Base-by-base conservation (phyloP, 2,888 invertebrate genomes). In the Erebia aethiops region DNA sequence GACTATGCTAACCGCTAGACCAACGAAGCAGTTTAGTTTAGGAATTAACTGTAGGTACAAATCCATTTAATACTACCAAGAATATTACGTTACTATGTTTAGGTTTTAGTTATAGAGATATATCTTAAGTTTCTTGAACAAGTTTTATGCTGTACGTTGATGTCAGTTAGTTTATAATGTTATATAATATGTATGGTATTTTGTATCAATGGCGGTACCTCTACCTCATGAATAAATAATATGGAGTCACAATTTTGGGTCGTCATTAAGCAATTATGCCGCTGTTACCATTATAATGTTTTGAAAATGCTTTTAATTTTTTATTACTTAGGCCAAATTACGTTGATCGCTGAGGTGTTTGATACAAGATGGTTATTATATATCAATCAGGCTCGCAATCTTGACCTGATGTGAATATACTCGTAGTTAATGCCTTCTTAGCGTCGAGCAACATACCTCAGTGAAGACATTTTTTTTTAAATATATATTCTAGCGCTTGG, bases 221-320 rank as follows among this genome's bases (percentile, higher is more conserved):
- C 18, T 78, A 67, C 79, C 87, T 91, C 90, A 91, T 91, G 91
- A 91, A 90, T 92, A 92, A 90, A 92, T 92, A 89, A 91, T 90
- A 88, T 84, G 82, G 82, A 89, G 87, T 90, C 89, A 89, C 85
- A 90, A 90, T 90, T 90, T 87, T 84, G 86, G 81, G 41, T 84
- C 82, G 84, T 87, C 91, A 92, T 93, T 92, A 93, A 88, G 89
- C 88, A 92, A 93, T 93, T 92, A 92, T 89, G 83, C 83, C 78
- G 89, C 88, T 91, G 89, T 90, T 90, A 88, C 83, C 87, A 89
- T 88, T 88, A 90, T 86, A 81, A 90, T 88, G 87, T 90, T 92
- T 89, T 91, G 79, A 83, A 90, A 92, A 91, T 88, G 91, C 90
- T 91, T 92, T 93, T 91, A 92, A 92, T 91, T 92, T 92, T 93